A percentile compares a stretch with the other conserved stretches of the same genome.
Evolutionary conservation across 2,113 vertebrate genomes (phyloP).

Genomic region (Petrocephalus microphthalmus): DNA sequence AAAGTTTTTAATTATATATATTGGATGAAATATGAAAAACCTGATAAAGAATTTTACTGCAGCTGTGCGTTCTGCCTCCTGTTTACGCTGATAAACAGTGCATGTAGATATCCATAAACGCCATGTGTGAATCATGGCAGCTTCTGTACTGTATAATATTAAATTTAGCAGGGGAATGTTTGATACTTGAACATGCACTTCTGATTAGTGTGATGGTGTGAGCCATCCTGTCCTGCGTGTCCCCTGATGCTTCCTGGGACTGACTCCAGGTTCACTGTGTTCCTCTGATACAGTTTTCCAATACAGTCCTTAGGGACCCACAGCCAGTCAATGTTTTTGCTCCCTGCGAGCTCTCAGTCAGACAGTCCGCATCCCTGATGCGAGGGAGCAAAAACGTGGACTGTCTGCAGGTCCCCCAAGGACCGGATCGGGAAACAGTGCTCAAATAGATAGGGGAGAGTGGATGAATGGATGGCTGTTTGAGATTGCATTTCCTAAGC

Average conservation of each 20-base stretch:
- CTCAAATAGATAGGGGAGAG: background rate
- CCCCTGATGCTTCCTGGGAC: background rate
- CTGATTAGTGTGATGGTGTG: background rate
- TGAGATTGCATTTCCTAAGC: background rate
- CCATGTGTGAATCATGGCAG: background rate
- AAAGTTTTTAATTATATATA: background rate
- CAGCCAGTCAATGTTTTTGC: too few relatives aligned
- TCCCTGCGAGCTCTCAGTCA: too few relatives aligned
- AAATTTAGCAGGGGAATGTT: background rate
- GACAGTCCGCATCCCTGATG: too few relatives aligned
- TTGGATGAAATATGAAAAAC: background rate
- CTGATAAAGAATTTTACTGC: background rate
- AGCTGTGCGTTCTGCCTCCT: background rate
- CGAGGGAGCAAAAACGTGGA: too few relatives aligned
- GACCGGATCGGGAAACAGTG: too few relatives aligned
- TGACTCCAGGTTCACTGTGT: background rate
- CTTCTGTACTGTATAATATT: background rate
- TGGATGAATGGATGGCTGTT: background rate
- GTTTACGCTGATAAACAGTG: background rate
- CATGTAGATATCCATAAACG: background rate
- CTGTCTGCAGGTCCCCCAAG: too few relatives aligned
- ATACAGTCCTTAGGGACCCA: too few relatives aligned
- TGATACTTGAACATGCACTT: background rate
- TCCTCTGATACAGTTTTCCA: background rate
- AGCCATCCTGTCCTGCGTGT: background rate